Percentiles rank a stretch among this genome's conserved stretches.
Conservation (phyloP, 2,888 invertebrate species). For the Sinotaia quadrata region DNA sequence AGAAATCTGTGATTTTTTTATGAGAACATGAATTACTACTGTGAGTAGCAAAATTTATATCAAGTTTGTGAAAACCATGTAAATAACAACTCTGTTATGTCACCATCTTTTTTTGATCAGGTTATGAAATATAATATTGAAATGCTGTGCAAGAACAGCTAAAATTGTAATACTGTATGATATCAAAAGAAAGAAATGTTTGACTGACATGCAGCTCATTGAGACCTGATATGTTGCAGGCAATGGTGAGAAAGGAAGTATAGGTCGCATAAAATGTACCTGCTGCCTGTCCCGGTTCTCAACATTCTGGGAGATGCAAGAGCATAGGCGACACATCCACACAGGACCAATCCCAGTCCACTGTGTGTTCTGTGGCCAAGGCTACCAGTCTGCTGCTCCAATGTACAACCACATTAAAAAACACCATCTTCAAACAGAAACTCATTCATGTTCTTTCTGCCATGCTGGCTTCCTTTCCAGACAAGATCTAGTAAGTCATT, state of each 20-base stretch:
- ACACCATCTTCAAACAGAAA: not conserved
- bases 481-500: not conserved
- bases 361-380: constrained; percentile 10
- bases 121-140: no score
- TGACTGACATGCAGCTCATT: no score
- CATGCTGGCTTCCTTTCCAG: not conserved
- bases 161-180: no score
- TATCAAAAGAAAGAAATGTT: no score
- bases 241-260: not conserved
- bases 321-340: constrained; percentile 1
- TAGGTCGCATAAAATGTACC: not conserved
- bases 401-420: not conserved
- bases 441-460: not conserved
- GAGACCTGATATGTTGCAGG: not conserved
- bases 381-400: not conserved
- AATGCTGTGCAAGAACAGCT: no score
- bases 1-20: no score
- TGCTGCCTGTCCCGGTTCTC: not conserved
- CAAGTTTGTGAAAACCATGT: no score
- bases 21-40: no score
- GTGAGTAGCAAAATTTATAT: no score
- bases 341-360: not conserved
- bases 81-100: no score
- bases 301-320: not conserved
- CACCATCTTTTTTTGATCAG: no score